Evolutionary conservation across 2,113 vertebrate species (phyloP).

Genomic region (Pangasianodon hypophthalmus): DNA sequence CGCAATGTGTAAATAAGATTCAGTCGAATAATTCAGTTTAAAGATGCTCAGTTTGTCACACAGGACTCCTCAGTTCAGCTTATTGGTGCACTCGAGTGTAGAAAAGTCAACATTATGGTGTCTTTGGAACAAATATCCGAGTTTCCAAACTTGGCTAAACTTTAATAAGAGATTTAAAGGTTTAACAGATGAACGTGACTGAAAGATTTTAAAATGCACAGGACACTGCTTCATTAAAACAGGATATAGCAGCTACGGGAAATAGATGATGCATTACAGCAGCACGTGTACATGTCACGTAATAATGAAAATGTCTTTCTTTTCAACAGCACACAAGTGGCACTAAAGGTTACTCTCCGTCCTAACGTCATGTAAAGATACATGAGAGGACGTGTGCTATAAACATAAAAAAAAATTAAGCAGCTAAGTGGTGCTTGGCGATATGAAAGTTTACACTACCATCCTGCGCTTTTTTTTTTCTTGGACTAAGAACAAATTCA

Average conservation of each 20-base stretch:
- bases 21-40: not conserved
- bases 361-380: not conserved
- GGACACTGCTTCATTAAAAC: not conserved
- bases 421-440: not conserved
- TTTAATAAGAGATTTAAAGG: not conserved
- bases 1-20: not conserved
- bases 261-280: not conserved
- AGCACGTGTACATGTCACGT: not conserved
- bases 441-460: not conserved
- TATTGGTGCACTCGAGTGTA: not conserved
- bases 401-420: not conserved
- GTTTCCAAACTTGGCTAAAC: not conserved
- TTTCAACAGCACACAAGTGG: not conserved
- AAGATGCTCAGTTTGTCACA: no score
- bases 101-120: not conserved
- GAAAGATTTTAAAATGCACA: not conserved
- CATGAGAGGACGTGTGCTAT: not conserved
- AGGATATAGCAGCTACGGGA: not conserved
- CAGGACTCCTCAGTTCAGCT: not conserved
- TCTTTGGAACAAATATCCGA: not conserved
- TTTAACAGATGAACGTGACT: not conserved
- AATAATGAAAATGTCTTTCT: not conserved
- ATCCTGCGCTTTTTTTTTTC: not conserved
- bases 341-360: not conserved
- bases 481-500: conserved; percentile 19